A percentile compares a stretch with the other conserved stretches of the same genome.
Conservation (phyloP, 2,113 vertebrate species). For the Steatornis caripensis region DNA sequence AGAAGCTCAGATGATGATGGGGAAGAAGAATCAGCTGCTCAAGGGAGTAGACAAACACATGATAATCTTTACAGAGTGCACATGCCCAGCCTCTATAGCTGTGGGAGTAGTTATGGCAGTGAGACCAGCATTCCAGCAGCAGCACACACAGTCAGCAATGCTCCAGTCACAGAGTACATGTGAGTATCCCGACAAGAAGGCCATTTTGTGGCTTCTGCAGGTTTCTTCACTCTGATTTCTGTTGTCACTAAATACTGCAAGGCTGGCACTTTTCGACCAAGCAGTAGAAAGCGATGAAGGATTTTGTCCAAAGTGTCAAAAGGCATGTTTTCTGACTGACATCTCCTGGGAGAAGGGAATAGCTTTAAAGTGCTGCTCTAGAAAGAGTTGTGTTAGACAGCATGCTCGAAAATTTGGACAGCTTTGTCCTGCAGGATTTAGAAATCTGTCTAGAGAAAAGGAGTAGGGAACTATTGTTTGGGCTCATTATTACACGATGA, state of each 20-base stretch:
- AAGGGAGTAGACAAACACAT: slow-evolving; percentile 85
- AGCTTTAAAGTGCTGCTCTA: neutral
- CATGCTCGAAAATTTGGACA: neutral
- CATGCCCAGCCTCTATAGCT: slow-evolving; percentile 98
- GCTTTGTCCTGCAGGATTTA: neutral
- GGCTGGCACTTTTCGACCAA: neutral
- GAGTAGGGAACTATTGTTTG: neutral
- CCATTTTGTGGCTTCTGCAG: neutral
- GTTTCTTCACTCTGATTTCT: neutral
- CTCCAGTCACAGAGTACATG: slow-evolving; percentile 98
- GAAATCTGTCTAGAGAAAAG: neutral
- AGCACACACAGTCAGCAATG: slow-evolving; percentile 97
- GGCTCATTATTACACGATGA: neutral
- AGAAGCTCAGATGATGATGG: slow-evolving; percentile 87
- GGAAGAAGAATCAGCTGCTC: slow-evolving; percentile 86
- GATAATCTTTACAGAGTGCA: slow-evolving; percentile 97
- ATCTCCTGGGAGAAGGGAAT: neutral
- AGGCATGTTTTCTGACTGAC: neutral
- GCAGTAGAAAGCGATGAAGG: neutral
- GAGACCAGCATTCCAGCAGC: slow-evolving; percentile 95
- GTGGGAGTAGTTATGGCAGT: slow-evolving; percentile 97
- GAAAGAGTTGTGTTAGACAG: neutral
- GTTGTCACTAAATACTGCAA: neutral
- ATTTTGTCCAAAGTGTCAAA: neutral
- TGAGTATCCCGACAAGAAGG: slow-evolving; percentile 67